phyloP scores from a whole-genome alignment of 2,888 invertebrate genomes.

The Ditylenchus weischeri region DNA sequence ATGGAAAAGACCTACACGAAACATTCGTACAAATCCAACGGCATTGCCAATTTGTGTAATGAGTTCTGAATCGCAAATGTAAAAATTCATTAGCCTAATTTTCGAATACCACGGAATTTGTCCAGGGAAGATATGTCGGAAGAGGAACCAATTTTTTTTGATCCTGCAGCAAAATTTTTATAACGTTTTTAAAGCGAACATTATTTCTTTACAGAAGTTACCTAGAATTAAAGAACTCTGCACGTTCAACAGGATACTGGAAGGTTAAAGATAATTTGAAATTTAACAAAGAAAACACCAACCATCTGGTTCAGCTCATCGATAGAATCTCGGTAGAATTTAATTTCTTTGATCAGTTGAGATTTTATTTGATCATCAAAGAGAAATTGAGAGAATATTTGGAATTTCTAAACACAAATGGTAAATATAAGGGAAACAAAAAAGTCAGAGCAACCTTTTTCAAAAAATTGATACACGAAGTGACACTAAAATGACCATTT shows the following conservation, averaged over 20 bases:
- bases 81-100: background rate
- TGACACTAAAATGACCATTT: conserved; percentile 59
- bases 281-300: conserved; percentile 2
- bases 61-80: conserved; percentile 64
- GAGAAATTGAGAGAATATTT: conserved; percentile 90
- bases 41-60: conserved; percentile 79
- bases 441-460: conserved; percentile 63
- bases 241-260: conserved; percentile 76
- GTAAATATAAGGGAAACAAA: background rate
- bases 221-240: conserved; percentile 79
- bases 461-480: conserved; percentile 71
- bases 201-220: no score
- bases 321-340: conserved; percentile 76
- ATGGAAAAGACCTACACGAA: conserved; percentile 63
- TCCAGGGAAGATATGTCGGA: conserved; percentile 83
- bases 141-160: conserved; percentile 77
- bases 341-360: conserved; percentile 72
- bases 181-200: no score
- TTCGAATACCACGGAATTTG: conserved; percentile 69
- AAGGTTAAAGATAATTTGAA: conserved; percentile 29
- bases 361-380: conserved; percentile 91
- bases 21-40: conserved; percentile 88
- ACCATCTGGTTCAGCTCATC: conserved; percentile 67
- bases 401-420: conserved; percentile 68
- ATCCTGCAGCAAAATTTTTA: conserved; percentile 67